Percentiles rank a stretch among this genome's conserved stretches.
Evolutionary conservation across 2,888 invertebrate genomes (phyloP).

Genomic region (Octodonta nipae): DNA sequence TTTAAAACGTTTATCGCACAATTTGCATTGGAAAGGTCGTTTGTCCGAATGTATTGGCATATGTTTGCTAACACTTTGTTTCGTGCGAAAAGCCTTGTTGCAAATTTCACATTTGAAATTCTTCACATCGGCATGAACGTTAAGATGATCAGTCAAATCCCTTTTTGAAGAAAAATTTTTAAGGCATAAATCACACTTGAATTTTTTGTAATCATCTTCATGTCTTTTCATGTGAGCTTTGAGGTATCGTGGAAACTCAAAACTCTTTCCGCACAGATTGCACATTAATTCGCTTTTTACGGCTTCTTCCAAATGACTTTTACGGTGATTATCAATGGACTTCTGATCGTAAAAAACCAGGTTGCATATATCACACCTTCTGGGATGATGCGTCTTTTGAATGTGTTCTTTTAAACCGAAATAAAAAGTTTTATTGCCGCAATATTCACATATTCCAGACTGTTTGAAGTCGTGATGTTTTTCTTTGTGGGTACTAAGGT

Average conservation of each 20-base stretch:
- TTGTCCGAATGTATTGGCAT: constrained; percentile 17
- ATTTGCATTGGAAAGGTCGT: constrained; percentile 14
- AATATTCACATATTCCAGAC: constrained; percentile 17
- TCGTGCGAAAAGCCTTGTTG: constrained; percentile 16
- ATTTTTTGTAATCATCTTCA: constrained; percentile 16
- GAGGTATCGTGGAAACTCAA: constrained; percentile 15
- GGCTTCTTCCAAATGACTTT: constrained; percentile 14
- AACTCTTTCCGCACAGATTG: constrained; percentile 13
- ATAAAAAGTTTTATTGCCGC: constrained; percentile 17
- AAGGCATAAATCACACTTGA: constrained; percentile 14
- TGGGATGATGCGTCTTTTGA: constrained; percentile 6
- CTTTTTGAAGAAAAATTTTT: constrained; percentile 15
- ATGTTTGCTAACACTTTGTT: constrained; percentile 17
- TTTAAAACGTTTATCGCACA: constrained; percentile 16
- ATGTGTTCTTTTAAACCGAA: constrained; percentile 16
- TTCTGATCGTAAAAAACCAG: constrained; percentile 17
- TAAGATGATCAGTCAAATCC: constrained; percentile 15
- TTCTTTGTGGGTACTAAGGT: constrained; percentile 11
- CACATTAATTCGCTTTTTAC: constrained; percentile 12
- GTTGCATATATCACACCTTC: constrained; percentile 13
- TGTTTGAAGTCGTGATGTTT: constrained; percentile 13
- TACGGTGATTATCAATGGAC: constrained; percentile 16
- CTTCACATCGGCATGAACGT: constrained; percentile 15
- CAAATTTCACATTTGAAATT: constrained; percentile 16
- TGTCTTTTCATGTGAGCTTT: constrained; percentile 17